Base-by-base conservation (phyloP, 2,113 vertebrate species). In the Chloropsis hardwickii region DNA sequence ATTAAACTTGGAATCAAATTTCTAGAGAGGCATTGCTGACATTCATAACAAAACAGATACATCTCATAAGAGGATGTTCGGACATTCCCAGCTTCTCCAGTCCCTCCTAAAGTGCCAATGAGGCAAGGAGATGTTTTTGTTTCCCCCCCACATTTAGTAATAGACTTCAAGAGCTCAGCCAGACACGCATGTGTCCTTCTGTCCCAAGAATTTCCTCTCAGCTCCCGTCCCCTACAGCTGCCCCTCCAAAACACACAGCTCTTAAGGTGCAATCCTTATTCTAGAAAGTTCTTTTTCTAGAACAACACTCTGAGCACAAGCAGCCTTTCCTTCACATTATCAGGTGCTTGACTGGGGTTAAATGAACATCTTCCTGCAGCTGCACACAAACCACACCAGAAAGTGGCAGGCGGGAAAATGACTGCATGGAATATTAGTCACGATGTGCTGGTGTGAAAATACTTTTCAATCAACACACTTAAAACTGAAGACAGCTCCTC, bases 381-480 rank as follows among this genome's bases (percentile, higher is more conserved):
- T 92, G 92, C 93, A 93, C 56, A 66, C 64, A 86, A 74, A 16
- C 67, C 90, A 80, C 79, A 83, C 62, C 79, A 77, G 47, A 88
- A 70, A 73, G 71, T 23, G 35, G 71, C 87, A 94, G 90, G 92
- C 28, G 0, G 92, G 56, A 95, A 74, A 85, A 83, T 2, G 71
- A 78, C 81, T 94, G 79, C 81, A 78, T 11, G 66, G 85, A 86
- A 35, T 47, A 90, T 93, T 83, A 86, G 71, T 95, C 81, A 96
- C 2, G 0, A 74, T 66, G 74, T 27, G 67, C 90, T 96, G 89
- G 85, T 90, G 92, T 83, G 90, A 95, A 95, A 95, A 96, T 78
- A 70, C 71, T 96, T 90, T 31, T 86, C 85, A 90, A 72, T 95
- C 88, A 86, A 44, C 5, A 19, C 74, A 81, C 87, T 94, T 66